These are phyloP conservation scores for Acanthornis magna DNA, from an alignment of 2,797 vertebrate species.

Conservation along the genomic window DNA sequence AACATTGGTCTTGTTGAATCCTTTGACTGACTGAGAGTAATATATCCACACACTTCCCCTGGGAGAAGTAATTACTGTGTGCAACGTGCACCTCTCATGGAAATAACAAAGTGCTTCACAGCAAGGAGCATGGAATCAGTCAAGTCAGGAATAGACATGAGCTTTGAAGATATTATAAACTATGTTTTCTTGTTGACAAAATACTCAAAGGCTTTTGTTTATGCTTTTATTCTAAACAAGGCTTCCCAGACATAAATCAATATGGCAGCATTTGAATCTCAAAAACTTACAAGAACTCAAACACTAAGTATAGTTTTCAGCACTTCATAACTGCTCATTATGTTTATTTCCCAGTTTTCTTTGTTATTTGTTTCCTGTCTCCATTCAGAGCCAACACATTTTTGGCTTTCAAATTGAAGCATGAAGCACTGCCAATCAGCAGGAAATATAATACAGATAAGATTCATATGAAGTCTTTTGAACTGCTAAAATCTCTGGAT, in stretches of 20 bases:
- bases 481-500: conserved; percentile 74
- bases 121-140: conserved; percentile 22
- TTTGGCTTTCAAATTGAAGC: conserved; percentile 72
- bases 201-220: conserved; percentile 68
- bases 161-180: conserved; percentile 63
- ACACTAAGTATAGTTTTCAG: conserved; percentile 72
- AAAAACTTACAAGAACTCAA: conserved; percentile 43
- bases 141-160: conserved; percentile 26
- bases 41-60: background rate
- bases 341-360: conserved; percentile 72
- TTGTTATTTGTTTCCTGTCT: conserved; percentile 76
- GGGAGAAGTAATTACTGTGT: conserved; percentile 39
- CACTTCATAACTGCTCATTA: conserved; percentile 68
- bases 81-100: background rate
- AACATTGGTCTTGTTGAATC: background rate
- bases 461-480: conserved; percentile 77
- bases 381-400: conserved; percentile 70
- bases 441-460: conserved; percentile 80
- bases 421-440: conserved; percentile 73
- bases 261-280: conserved; percentile 50
- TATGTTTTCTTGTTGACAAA: conserved; percentile 71
- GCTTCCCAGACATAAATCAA: conserved; percentile 68
- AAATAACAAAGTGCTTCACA: conserved; percentile 31
- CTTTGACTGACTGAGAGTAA: background rate
- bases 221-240: conserved; percentile 52